Evolutionary conservation across 1,140 invertebrate species (phyloP).

Genomic region (Probaryconus sp.): DNA sequence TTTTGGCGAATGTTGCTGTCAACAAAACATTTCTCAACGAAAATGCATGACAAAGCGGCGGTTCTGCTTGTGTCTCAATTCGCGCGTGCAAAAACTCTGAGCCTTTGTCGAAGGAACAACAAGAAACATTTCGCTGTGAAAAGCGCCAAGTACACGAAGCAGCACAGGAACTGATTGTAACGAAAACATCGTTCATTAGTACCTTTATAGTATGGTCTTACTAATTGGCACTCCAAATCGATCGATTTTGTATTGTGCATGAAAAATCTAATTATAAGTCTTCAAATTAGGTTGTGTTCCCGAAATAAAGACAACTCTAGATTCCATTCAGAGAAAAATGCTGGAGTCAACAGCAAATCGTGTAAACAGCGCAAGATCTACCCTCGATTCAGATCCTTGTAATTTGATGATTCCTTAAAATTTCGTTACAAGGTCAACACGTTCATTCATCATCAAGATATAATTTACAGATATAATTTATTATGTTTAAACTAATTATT

Average conservation of each 20-base stretch:
- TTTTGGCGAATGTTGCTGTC: not conserved
- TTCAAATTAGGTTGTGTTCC: slow-evolving; percentile 35
- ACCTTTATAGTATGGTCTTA: slow-evolving; percentile 26
- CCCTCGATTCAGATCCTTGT: too few species aligned
- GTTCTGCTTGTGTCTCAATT: slow-evolving; percentile 1
- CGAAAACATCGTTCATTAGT: slow-evolving; percentile 52
- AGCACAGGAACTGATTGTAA: slow-evolving; percentile 44
- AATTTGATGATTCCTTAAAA: too few species aligned
- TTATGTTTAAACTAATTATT: too few species aligned
- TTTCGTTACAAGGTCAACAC: too few species aligned
- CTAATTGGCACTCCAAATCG: slow-evolving; percentile 56
- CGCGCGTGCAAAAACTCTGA: slow-evolving; percentile 23
- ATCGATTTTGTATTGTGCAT: slow-evolving; percentile 46
- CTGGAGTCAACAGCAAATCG: not conserved
- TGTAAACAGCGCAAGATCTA: too few species aligned
- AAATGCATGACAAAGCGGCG: slow-evolving; percentile 7
- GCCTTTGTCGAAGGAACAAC: slow-evolving; percentile 38
- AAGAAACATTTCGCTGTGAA: slow-evolving; percentile 43
- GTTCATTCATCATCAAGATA: too few species aligned
- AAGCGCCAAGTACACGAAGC: slow-evolving; percentile 35
- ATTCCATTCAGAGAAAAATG: not conserved
- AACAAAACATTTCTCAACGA: slow-evolving; percentile 19
- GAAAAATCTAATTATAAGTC: slow-evolving; percentile 43
- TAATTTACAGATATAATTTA: too few species aligned
- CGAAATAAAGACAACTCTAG: slow-evolving; percentile 6